Percentiles rank a stretch among this genome's conserved stretches.
phyloP scores from a whole-genome alignment of 2,797 vertebrate genomes.

The Smutsia temminckii region DNA sequence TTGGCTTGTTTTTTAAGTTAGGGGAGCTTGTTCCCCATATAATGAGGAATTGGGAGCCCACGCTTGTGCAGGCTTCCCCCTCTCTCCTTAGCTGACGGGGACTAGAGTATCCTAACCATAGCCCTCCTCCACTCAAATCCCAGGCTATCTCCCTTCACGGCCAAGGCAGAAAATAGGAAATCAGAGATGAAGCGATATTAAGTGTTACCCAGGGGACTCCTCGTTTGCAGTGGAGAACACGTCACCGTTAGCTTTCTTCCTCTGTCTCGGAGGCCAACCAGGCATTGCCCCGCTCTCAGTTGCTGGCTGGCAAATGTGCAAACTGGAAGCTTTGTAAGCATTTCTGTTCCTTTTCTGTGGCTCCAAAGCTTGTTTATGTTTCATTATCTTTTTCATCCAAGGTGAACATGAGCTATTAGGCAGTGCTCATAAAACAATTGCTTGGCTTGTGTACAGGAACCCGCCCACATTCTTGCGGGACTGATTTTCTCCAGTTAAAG shows the following conservation, averaged over 20 bases:
- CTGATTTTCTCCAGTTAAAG: not conserved
- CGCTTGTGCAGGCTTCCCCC: not conserved
- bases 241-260: not conserved
- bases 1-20: not conserved
- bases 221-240: not conserved
- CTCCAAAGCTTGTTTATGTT: slow-evolving; percentile 79
- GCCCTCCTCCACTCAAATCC: slow-evolving; percentile 13
- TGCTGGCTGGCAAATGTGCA: slow-evolving; percentile 10
- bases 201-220: not conserved
- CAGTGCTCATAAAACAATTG: slow-evolving; percentile 61
- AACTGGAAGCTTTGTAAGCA: slow-evolving; percentile 61
- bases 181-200: not conserved
- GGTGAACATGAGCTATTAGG: slow-evolving; percentile 72
- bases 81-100: not conserved
- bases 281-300: slow-evolving; percentile 12
- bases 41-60: not conserved
- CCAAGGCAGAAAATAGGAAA: not conserved
- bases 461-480: slow-evolving; percentile 66
- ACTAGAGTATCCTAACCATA: not conserved
- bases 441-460: slow-evolving; percentile 73
- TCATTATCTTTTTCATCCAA: slow-evolving; percentile 73
- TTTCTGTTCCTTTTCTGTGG: slow-evolving; percentile 66
- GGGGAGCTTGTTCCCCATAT: not conserved
- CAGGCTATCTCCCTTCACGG: not conserved
- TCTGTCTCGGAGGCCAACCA: not conserved